Evolutionary conservation across 2,797 vertebrate genomes (phyloP).

Genomic region (Echeneis naucrates): DNA sequence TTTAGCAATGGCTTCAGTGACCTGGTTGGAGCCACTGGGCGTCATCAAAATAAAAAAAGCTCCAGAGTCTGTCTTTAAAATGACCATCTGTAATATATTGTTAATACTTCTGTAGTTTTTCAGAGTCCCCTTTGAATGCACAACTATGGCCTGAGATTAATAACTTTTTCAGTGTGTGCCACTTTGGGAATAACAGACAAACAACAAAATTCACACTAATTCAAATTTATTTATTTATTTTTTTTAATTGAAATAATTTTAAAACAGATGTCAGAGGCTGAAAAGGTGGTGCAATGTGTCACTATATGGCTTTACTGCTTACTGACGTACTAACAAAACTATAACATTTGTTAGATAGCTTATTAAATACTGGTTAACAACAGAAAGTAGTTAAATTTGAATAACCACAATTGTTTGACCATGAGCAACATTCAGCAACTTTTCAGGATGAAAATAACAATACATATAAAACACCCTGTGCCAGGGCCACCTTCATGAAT

Average conservation of each 20-base stretch:
- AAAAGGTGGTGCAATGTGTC: not conserved
- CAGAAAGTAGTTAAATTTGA: not conserved
- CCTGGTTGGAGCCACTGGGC: too few relatives aligned
- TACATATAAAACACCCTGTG: not conserved
- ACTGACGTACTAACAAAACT: not conserved
- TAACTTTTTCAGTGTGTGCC: not conserved
- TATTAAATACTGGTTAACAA: not conserved
- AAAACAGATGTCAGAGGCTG: conserved; percentile 16
- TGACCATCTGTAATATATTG: not conserved
- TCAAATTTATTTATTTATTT: too few relatives aligned
- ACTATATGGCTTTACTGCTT: not conserved
- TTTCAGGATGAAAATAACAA: not conserved
- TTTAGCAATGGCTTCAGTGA: too few relatives aligned
- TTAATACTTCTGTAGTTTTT: not conserved
- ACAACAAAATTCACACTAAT: not conserved
- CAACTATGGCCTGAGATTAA: not conserved
- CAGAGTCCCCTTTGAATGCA: not conserved
- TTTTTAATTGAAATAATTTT: conserved; percentile 46
- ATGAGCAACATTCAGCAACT: not conserved
- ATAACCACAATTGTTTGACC: not conserved
- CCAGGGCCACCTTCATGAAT: not conserved
- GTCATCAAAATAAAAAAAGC: too few relatives aligned
- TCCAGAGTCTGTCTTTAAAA: too few relatives aligned
- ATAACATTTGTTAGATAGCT: not conserved
- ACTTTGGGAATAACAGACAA: not conserved